phyloP scores from a whole-genome alignment of 1,140 invertebrate species.

The Neoseiulus cucumeris region DNA sequence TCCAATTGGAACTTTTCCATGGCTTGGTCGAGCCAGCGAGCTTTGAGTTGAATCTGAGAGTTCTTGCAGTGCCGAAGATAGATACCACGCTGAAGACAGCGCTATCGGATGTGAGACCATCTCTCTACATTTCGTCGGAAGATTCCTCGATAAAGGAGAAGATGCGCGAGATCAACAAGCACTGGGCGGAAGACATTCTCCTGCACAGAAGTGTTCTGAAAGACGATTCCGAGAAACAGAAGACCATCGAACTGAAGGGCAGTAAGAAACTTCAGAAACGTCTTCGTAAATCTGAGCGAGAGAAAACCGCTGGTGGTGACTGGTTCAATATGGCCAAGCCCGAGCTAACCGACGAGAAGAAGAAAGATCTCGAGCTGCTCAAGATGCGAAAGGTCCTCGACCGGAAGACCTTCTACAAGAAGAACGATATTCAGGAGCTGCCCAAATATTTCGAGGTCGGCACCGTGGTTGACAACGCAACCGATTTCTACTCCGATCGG shows the following conservation, averaged over 20 bases:
- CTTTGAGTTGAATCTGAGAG: no score
- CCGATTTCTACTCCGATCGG: slow-evolving; percentile 40
- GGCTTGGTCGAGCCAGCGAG: no score
- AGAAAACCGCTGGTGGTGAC: slow-evolving; percentile 54
- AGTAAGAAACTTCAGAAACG: background rate
- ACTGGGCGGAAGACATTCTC: background rate
- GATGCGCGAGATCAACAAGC: background rate
- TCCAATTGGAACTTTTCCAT: no score
- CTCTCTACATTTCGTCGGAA: background rate
- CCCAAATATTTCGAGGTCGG: slow-evolving; percentile 76
- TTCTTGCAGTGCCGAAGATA: background rate
- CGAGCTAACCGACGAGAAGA: slow-evolving; percentile 65
- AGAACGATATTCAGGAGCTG: slow-evolving; percentile 58
- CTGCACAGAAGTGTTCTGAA: background rate
- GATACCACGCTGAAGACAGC: background rate
- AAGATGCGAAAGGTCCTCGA: slow-evolving; percentile 79
- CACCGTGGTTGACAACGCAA: slow-evolving; percentile 32
- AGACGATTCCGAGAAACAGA: slow-evolving; percentile 14
- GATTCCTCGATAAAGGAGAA: background rate
- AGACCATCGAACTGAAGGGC: slow-evolving; percentile 9
- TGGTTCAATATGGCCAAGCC: slow-evolving; percentile 74
- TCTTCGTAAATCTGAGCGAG: slow-evolving; percentile 29
- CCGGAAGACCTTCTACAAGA: slow-evolving; percentile 81
- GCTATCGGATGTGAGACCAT: background rate
- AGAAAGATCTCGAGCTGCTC: slow-evolving; percentile 62